Percentiles rank a stretch among this genome's conserved stretches.
These are phyloP conservation scores for Poecilia velifera DNA, from an alignment of 2,797 vertebrate species.

Conservation along the genomic window DNA sequence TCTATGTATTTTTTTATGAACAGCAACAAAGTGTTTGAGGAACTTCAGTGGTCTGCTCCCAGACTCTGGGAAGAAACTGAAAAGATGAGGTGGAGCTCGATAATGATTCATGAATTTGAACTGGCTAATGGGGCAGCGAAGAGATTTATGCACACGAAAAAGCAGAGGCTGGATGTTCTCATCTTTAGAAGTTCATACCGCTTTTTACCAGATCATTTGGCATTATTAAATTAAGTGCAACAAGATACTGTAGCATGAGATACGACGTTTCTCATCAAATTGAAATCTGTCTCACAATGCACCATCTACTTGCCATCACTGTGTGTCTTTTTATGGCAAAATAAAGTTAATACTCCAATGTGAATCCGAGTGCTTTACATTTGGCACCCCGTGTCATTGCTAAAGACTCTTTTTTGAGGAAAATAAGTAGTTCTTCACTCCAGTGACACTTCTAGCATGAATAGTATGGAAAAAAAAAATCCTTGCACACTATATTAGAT, in stretches of 20 bases:
- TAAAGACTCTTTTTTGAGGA: not conserved
- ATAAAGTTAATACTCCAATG: not conserved
- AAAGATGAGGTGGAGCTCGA: conserved; percentile 69
- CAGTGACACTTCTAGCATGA: not conserved
- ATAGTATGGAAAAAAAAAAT: not conserved
- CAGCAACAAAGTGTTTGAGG: conserved; percentile 59
- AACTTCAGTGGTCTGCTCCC: conserved; percentile 58
- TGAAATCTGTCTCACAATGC: not conserved
- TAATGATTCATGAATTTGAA: conserved; percentile 72
- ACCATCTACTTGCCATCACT: not conserved
- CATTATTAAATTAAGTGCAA: not conserved
- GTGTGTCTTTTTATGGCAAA: not conserved
- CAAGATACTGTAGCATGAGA: not conserved
- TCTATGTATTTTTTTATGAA: conserved; percentile 77
- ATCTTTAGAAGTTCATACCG: not conserved
- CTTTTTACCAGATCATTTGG: not conserved
- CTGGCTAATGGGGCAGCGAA: conserved; percentile 64
- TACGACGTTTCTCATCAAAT: not conserved
- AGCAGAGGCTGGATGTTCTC: conserved; percentile 27
- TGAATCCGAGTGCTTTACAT: not conserved
- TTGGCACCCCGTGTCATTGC: not conserved
- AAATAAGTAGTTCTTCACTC: not conserved
- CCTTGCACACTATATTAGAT: not conserved
- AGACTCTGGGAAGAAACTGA: conserved; percentile 67
- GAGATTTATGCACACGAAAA: conserved; percentile 76